Evolutionary conservation across 2,113 vertebrate species (phyloP).

Genomic region (Corythornis madagascariensis): DNA sequence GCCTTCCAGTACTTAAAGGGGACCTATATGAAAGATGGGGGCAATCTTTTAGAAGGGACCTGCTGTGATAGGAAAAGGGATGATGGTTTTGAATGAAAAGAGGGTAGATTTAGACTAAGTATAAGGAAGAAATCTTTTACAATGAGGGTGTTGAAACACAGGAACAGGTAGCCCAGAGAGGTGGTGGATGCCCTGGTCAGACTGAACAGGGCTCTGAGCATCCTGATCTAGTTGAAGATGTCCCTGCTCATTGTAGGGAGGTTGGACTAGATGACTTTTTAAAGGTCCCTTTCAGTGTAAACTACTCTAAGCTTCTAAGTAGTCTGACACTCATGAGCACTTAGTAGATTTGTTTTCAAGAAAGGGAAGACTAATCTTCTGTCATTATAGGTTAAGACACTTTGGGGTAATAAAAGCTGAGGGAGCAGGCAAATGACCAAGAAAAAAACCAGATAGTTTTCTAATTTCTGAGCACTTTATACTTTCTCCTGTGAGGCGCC

Average conservation of each 20-base stretch:
- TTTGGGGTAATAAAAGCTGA: not conserved
- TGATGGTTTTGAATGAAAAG: not conserved
- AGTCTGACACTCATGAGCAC: not conserved
- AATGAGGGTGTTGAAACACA: not conserved
- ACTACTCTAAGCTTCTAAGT: not conserved
- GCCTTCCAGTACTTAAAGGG: not conserved
- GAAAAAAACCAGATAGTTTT: not conserved
- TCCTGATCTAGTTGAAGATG: not conserved
- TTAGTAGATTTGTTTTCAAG: not conserved
- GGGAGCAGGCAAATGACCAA: not conserved
- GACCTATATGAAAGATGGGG: not conserved
- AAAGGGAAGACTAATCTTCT: not conserved
- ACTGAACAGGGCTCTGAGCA: not conserved
- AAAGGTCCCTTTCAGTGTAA: not conserved
- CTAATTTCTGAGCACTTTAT: not conserved
- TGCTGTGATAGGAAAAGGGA: not conserved
- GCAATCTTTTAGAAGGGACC: not conserved
- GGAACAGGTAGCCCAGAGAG: not conserved
- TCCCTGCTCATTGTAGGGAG: not conserved
- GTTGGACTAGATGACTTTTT: not conserved
- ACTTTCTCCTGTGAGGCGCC: not conserved
- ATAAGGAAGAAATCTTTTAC: not conserved
- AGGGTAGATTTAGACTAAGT: not conserved
- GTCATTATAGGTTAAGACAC: not conserved
- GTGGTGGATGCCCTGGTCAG: not conserved